Conservation (phyloP, 2,797 vertebrate genomes). For the Triplophysa yarkandensis region DNA sequence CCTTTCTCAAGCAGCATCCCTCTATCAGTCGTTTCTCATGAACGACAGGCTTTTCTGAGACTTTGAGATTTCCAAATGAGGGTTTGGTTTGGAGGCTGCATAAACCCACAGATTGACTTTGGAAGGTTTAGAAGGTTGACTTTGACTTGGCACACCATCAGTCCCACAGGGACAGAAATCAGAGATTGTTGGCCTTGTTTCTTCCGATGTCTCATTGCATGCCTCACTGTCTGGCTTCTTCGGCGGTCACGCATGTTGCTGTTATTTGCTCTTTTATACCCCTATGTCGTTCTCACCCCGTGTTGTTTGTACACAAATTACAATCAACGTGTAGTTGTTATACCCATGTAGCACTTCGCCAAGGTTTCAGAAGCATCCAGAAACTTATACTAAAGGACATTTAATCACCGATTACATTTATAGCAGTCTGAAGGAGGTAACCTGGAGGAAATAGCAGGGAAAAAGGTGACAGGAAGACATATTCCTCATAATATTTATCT, state of each 20-base stretch:
- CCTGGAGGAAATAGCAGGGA: background rate
- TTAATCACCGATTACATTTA: background rate
- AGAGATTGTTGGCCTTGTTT: conserved; percentile 54
- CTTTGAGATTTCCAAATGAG: conserved; percentile 45
- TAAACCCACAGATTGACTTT: conserved; percentile 53
- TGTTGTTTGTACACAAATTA: conserved; percentile 36
- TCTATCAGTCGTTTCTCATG: conserved; percentile 30
- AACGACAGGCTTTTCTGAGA: conserved; percentile 46
- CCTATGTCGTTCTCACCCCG: conserved; percentile 38
- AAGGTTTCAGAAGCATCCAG: background rate
- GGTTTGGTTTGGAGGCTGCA: conserved; percentile 48
- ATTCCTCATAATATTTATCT: conserved; percentile 17
- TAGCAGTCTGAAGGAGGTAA: conserved; percentile 7
- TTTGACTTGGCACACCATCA: conserved; percentile 59
- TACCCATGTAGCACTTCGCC: background rate
- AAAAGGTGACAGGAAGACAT: background rate
- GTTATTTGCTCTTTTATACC: conserved; percentile 4
- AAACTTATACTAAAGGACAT: background rate
- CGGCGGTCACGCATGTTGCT: conserved; percentile 25
- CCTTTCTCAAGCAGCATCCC: conserved; percentile 29
- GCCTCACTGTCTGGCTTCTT: conserved; percentile 52
- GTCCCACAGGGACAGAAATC: conserved; percentile 52
- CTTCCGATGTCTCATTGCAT: conserved; percentile 61
- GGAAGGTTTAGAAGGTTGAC: conserved; percentile 57
- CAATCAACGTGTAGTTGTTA: conserved; percentile 8